Conservation (phyloP, 2,797 vertebrate species). For the Petrocephalus sullivani region DNA sequence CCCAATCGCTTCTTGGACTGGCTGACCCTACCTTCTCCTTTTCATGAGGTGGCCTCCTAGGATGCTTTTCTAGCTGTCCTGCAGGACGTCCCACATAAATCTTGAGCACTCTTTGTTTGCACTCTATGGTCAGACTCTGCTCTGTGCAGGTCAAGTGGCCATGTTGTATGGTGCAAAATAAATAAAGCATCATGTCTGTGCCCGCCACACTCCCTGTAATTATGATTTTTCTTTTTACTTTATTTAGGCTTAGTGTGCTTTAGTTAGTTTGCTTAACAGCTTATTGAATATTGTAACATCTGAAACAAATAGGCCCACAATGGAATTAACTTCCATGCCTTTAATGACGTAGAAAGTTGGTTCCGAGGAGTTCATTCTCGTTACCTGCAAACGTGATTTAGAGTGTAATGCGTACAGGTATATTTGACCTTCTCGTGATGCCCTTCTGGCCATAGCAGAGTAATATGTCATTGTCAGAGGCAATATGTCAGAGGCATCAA, state of each 20-base stretch:
- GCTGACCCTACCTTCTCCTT: background rate
- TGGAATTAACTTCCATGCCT: background rate
- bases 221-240: background rate
- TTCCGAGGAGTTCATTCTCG: background rate
- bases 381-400: background rate
- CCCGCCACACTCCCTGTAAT: background rate
- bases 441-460: background rate
- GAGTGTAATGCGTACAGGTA: background rate
- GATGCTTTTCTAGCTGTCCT: background rate
- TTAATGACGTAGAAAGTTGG: background rate
- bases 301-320: background rate
- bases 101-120: background rate
- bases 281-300: no score
- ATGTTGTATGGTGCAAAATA: background rate
- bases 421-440: background rate
- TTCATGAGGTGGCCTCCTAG: background rate
- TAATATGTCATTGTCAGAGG: background rate
- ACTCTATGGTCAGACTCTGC: background rate
- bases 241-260: background rate
- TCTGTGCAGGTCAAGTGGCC: background rate
- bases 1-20: background rate
- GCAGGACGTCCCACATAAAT: background rate
- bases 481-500: background rate
- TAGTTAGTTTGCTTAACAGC: background rate
- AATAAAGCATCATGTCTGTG: background rate